These are phyloP conservation scores for Chromoteleia sp. DNA, from an alignment of 2,888 invertebrate species.

Conservation along the genomic window DNA sequence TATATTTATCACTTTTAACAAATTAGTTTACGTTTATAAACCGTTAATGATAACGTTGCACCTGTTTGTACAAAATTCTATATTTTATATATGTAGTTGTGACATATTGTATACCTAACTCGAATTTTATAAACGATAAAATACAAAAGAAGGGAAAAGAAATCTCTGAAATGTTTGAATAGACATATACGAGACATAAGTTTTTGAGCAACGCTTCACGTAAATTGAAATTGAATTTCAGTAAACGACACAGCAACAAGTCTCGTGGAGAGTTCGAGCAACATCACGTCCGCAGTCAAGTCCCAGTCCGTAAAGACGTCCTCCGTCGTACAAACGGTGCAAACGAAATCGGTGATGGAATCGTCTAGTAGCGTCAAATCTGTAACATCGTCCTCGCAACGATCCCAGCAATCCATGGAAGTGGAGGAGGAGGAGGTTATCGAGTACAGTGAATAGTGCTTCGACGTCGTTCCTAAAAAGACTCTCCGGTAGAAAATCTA, in stretches of 20 bases:
- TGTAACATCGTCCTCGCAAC: constrained; percentile 86
- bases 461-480: neutral
- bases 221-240: constrained; percentile 66
- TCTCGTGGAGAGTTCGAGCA: constrained; percentile 79
- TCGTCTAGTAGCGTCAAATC: constrained; percentile 84
- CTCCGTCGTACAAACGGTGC: constrained; percentile 86
- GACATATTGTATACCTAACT: too few relatives aligned
- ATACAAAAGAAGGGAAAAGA: too few relatives aligned
- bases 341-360: constrained; percentile 81
- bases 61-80: too few relatives aligned
- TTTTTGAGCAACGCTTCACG: neutral
- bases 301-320: constrained; percentile 85
- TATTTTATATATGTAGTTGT: too few relatives aligned
- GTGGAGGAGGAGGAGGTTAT: constrained; percentile 83
- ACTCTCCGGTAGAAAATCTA: neutral
- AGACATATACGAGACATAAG: neutral
- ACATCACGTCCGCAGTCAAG: constrained; percentile 79
- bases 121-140: too few relatives aligned
- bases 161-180: too few relatives aligned
- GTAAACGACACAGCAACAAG: constrained; percentile 77
- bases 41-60: too few relatives aligned
- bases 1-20: too few relatives aligned
- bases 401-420: constrained; percentile 89
- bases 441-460: constrained; percentile 77
- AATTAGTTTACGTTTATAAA: too few relatives aligned